Percentiles rank a stretch among this genome's conserved stretches.
These are phyloP conservation scores for Drosophila tani DNA, from an alignment of 1,140 invertebrate species.

Conservation along the genomic window DNA sequence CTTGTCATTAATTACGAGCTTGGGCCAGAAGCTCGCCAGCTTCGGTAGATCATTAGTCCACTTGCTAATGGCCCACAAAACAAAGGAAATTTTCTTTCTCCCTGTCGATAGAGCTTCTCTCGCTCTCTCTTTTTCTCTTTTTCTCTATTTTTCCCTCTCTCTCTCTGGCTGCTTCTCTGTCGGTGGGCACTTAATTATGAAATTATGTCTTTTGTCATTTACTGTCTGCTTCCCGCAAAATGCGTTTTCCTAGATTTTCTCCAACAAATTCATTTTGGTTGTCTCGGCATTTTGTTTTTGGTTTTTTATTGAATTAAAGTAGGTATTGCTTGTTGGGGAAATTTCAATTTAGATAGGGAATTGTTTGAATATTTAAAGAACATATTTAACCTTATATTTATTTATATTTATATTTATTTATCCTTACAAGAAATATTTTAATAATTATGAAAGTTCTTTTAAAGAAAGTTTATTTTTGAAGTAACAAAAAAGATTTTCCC, in stretches of 20 bases:
- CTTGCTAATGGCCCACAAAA: constrained; percentile 48
- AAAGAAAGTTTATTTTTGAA: too few species aligned
- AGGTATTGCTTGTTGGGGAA: background rate
- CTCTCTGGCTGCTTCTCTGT: background rate
- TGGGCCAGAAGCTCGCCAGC: constrained; percentile 21
- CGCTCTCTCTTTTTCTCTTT: background rate
- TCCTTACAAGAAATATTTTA: too few species aligned
- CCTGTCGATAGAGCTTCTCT: constrained; percentile 24
- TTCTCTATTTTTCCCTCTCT: background rate
- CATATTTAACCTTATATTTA: too few species aligned
- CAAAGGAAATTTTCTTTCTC: constrained; percentile 39
- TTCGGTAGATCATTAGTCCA: constrained; percentile 54
- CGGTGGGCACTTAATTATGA: constrained; percentile 49
- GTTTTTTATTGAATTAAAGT: constrained; percentile 12
- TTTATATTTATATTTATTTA: too few species aligned
- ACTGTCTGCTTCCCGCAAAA: constrained; percentile 33
- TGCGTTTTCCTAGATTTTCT: constrained; percentile 45
- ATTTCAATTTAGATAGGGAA: too few species aligned
- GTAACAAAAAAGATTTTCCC: too few species aligned
- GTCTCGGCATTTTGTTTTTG: background rate
- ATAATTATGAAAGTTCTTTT: too few species aligned
- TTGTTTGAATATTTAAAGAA: too few species aligned
- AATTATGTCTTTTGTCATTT: constrained; percentile 56
- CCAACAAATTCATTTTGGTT: constrained; percentile 26
- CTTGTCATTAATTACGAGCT: constrained; percentile 45